Conservation (phyloP, 2,113 vertebrate genomes). For the Bujurquina vittata region DNA sequence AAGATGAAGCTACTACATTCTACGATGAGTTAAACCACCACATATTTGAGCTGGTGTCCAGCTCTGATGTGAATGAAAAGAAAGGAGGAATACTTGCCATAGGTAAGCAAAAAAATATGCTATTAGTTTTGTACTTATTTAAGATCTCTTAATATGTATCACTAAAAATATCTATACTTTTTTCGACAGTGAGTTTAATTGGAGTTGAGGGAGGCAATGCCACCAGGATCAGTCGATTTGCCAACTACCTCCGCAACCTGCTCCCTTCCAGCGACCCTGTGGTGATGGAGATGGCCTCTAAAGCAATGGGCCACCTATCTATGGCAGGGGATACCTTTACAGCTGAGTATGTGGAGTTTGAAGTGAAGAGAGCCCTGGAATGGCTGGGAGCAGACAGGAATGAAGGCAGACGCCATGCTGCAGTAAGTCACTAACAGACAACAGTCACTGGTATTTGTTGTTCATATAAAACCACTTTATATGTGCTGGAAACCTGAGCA, state of each 20-base stretch:
- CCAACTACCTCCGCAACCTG: constrained; percentile 97
- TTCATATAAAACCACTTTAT: constrained; percentile 27
- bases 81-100: constrained; percentile 99
- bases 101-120: constrained; percentile 78
- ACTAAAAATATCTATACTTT: not conserved
- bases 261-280: constrained; percentile 95
- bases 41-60: constrained; percentile 98
- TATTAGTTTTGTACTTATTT: not conserved
- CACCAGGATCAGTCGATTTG: constrained; percentile 95
- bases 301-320: constrained; percentile 94
- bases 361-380: constrained; percentile 97
- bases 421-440: constrained; percentile 81
- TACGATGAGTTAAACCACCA: constrained; percentile 98
- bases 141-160: not conserved
- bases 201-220: constrained; percentile 97
- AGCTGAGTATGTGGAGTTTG: constrained; percentile 98
- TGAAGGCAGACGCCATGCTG: constrained; percentile 94
- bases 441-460: constrained; percentile 36
- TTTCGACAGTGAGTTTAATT: constrained; percentile 91
- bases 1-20: constrained; percentile 97
- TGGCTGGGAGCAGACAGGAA: constrained; percentile 97
- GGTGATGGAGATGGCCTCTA: constrained; percentile 99
- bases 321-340: constrained; percentile 99
- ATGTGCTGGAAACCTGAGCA: constrained; percentile 20
- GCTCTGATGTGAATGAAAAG: constrained; percentile 97